Evolutionary conservation across 1,140 invertebrate species (phyloP), one percentile per base, ranked within the genome.

Genomic region (Copidosoma floridanum): DNA sequence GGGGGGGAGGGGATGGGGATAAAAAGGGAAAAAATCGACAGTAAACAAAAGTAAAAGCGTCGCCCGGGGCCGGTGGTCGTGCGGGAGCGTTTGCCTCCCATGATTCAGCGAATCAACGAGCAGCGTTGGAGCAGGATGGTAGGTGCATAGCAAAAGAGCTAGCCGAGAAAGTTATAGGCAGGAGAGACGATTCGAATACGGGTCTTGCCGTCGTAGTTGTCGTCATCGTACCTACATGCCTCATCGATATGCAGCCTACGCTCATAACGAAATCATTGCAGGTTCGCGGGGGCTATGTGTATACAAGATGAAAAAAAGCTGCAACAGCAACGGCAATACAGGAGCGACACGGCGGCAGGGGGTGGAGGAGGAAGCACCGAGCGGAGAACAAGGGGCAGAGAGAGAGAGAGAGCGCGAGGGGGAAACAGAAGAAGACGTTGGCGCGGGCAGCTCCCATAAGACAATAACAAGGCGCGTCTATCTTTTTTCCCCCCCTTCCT

Each of bases 31-130:
- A n/a, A n/a, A n/a, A n/a, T n/a, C n/a, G n/a, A n/a, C n/a, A n/a
- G n/a, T n/a, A n/a, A n/a, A n/a, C n/a, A n/a, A n/a, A n/a, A n/a
- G n/a, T n/a, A n/a, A 20, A 43, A 55, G 57, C 56, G 54, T 47
- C 43, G 23, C 21, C 26, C n/a, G n/a, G 37, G 40, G 52, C 54
- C 61, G 54, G 47, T 47, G 61, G 64, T 61, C 57, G 57, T 55
- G 63, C 52, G 29, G 14, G 32, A 23, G 59, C 43, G 20, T 43
- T 27, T 47, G 44, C 27, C 53, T 48, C 48, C 20, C 40, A 46
- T 61, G 41, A 50, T 46, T 55, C 14, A 37, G 24, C 21, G 35
- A 61, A 50, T 52, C 47, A 44, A 63, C 38, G 61, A 65, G 23
- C 56, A 35, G 27, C 53, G 52, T 57, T n/a, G 20, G 29, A 18